Conservation (phyloP, 1,140 invertebrate genomes). For the Drosophila rufa region DNA sequence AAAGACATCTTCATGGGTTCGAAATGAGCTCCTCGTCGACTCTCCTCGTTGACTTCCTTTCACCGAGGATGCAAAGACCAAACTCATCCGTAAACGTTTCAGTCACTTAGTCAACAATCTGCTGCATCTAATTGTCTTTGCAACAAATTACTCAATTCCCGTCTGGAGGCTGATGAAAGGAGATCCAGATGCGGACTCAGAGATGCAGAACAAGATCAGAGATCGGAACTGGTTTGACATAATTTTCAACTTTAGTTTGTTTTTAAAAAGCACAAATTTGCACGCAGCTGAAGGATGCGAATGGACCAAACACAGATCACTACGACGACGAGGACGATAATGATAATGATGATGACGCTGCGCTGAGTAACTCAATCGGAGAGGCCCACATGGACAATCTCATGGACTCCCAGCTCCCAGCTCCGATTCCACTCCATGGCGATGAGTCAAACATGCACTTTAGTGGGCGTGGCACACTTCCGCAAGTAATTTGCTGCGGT, state of each 20-base stretch:
- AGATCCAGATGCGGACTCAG: slow-evolving; percentile 39
- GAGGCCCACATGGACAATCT: slow-evolving; percentile 43
- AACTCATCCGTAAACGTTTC: slow-evolving; percentile 65
- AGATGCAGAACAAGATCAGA: slow-evolving; percentile 21
- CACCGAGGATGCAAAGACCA: slow-evolving; percentile 22
- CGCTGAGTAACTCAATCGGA: slow-evolving; percentile 72
- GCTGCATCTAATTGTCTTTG: slow-evolving; percentile 81
- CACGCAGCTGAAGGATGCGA: slow-evolving; percentile 57
- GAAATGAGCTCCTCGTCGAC: slow-evolving; percentile 9
- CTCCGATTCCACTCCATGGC: background rate
- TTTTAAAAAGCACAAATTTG: slow-evolving; percentile 79
- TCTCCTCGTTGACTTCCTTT: slow-evolving; percentile 26
- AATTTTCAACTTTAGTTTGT: slow-evolving; percentile 81
- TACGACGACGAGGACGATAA: slow-evolving; percentile 50
- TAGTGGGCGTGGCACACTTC: slow-evolving; percentile 78
- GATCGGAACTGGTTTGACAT: slow-evolving; percentile 76
- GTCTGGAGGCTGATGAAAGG: slow-evolving; percentile 28
- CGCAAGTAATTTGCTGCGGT: slow-evolving; percentile 77
- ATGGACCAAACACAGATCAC: slow-evolving; percentile 13
- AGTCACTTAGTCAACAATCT: slow-evolving; percentile 82
- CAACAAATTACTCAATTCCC: slow-evolving; percentile 82
- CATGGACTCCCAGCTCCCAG: slow-evolving; percentile 7
- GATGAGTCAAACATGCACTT: slow-evolving; percentile 57
- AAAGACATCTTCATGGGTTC: slow-evolving; percentile 44
- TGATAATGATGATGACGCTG: slow-evolving; percentile 53